Base-by-base conservation (phyloP, 2,888 invertebrate species). In the Drosophila mayaguana region DNA sequence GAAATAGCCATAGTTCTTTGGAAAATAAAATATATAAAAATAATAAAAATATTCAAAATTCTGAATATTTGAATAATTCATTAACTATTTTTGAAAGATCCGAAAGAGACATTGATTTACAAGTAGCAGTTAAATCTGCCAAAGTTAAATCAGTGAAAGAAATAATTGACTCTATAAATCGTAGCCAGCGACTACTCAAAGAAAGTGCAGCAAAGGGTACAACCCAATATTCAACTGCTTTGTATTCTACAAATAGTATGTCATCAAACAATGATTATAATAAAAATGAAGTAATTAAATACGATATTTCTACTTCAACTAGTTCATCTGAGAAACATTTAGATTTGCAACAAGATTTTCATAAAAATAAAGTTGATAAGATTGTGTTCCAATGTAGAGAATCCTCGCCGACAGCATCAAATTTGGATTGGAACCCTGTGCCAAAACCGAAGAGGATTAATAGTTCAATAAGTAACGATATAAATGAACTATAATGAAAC, bases 371-470 rank as follows among this genome's bases (percentile, higher is more conserved):
- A 56, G 82, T 92, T 8, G 89, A 88, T 57, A 93, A 92, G 67
- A 83, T 85, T 53, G 83, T 88, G 14, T 82, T 86, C 43, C 81
- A 86, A 36, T 87, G 87, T 55, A 80, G 92, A 45, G 93, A 93
- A 73, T 85, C 92, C 16, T 92, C 92, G n/a, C 92, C 92, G 8
- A 92, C 92, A 25, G 72, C 91, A 12, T 92, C 92, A 36, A 92
- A 92, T 83, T 83, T 92, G 51, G 93, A 93, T 82, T 93, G 93
- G 93, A 93, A 93, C 87, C 93, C 93, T 43, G 73, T 93, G 55
- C 93, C 93, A 36, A 93, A 93, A 64, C 93, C 93, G 59, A 91
- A 92, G 75, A 88, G 93, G 68, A 91, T 91, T 51, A 91, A 91
- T 72, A 88, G 90, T 55, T 75, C 48, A 53, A 38, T 48, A 14